phyloP scores from a whole-genome alignment of 92 coral and sea anemone genomes.

The Metridium senile region DNA sequence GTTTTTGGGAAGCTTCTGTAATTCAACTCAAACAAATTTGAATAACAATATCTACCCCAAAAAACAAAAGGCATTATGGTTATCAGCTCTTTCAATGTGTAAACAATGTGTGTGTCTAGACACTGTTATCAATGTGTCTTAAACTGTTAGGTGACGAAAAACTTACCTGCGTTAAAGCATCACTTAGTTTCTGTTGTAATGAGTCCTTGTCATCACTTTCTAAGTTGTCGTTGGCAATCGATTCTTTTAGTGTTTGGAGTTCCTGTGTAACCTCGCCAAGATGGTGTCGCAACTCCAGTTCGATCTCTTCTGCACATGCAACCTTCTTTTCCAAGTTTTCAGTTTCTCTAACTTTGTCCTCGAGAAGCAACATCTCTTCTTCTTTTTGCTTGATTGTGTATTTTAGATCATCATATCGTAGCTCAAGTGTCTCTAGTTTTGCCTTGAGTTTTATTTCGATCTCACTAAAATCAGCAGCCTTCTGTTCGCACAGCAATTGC shows the following conservation, averaged over 20 bases:
- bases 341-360: conserved; percentile 52
- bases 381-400: conserved; percentile 70
- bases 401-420: conserved; percentile 60
- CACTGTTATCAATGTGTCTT: too few species aligned
- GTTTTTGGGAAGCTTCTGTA: too few species aligned
- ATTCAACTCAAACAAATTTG: too few species aligned
- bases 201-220: conserved; percentile 12
- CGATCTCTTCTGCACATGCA: conserved; percentile 68
- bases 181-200: conserved; percentile 16
- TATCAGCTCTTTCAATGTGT: too few species aligned
- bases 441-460: conserved; percentile 44
- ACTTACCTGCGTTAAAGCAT: conserved; percentile 39
- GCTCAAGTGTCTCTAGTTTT: conserved; percentile 43
- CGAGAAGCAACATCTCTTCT: conserved; percentile 66
- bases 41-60: too few species aligned
- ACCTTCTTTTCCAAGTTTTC: conserved; percentile 58
- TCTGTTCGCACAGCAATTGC: conserved; percentile 19
- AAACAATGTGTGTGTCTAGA: too few species aligned
- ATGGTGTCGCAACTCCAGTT: conserved; percentile 81
- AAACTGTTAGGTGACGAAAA: background rate
- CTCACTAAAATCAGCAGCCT: conserved; percentile 20
- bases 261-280: conserved; percentile 84
- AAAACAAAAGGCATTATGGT: too few species aligned
- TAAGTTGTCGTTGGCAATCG: too few species aligned
- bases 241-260: conserved; percentile 44